Conservation (phyloP, 2,113 vertebrate species). For the Fregetta grallaria region DNA sequence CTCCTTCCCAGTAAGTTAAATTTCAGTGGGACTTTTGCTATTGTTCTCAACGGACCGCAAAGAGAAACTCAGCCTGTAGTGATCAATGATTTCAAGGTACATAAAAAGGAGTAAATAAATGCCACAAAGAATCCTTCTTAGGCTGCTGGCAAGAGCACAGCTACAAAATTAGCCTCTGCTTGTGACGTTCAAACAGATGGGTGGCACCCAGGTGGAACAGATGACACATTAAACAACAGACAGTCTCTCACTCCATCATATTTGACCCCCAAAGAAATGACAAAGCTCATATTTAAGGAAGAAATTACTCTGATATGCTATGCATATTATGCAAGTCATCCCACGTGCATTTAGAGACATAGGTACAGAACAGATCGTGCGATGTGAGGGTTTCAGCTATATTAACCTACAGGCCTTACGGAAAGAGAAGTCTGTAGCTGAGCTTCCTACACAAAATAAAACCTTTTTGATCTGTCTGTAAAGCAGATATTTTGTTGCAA, state of each 20-base stretch:
- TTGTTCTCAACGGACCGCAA: background rate
- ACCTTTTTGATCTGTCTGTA: background rate
- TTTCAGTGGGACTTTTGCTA: background rate
- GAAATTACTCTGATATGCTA: background rate
- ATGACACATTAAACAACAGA: slow-evolving; percentile 43
- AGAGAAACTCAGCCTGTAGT: background rate
- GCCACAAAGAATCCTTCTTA: slow-evolving; percentile 21
- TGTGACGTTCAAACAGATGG: background rate
- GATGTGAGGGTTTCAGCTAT: background rate
- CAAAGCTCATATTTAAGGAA: slow-evolving; percentile 7
- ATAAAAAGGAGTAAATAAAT: background rate
- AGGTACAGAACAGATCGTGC: background rate
- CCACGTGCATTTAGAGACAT: background rate
- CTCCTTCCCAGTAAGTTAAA: background rate
- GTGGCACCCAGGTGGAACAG: slow-evolving; percentile 49
- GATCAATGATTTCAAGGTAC: background rate
- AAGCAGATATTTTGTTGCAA: background rate
- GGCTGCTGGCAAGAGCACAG: background rate
- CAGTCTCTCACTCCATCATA: slow-evolving; percentile 3
- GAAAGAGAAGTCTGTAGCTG: background rate
- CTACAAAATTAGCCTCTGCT: slow-evolving; percentile 27
- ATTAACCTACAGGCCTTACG: background rate
- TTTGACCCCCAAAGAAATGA: background rate
- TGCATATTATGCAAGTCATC: background rate
- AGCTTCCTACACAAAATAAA: background rate